Base-by-base conservation (phyloP, 1,140 invertebrate genomes). In the Planococcus citri region DNA sequence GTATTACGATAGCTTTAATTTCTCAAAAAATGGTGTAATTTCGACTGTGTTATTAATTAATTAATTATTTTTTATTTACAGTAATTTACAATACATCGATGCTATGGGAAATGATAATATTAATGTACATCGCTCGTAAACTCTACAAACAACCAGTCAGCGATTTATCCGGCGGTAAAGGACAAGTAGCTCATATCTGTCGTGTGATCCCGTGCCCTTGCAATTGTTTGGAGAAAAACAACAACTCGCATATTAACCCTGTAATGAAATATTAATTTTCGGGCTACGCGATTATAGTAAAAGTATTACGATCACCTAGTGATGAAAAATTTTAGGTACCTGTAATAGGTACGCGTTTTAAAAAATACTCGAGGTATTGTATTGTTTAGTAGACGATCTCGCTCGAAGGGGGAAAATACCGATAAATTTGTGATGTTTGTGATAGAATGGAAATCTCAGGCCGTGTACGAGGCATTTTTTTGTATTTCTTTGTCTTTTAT, bases 11-110 rank as follows among this genome's bases (percentile, higher is more conserved):
- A 6, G 27, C 10, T 6, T 68, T 68, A 25, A 10, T 24, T 24
- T 9, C 22, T 9, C 24, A 64, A 25, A 64, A n/a, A n/a, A n/a
- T n/a, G n/a, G n/a, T n/a, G n/a, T n/a, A n/a, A 17, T 20, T 20
- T 60, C 4, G 21, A 60, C 57, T 17, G 4, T 9, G 20, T 8
- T 22, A 27, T 9, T 10, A 64, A 27, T 25, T 17, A 9, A 51
- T 51, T 69, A 33, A 25, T 37, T 69, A 20, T 10, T 33, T 9
- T 9, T 1, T 70, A 27, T 68, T 71, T 82, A 27, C 79, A 85
- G 84, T 85, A 73, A 78, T 85, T 41, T 82, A 85, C 74, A 84
- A 85, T 73, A 78, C 79, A 0, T 71, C 83, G 9, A 84, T 83
- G 78, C 75, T 85, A n/a, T 69, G 80, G 68, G 84, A 86, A 76